phyloP scores from a whole-genome alignment of 2,797 vertebrate genomes.

The Erithacus rubecula region DNA sequence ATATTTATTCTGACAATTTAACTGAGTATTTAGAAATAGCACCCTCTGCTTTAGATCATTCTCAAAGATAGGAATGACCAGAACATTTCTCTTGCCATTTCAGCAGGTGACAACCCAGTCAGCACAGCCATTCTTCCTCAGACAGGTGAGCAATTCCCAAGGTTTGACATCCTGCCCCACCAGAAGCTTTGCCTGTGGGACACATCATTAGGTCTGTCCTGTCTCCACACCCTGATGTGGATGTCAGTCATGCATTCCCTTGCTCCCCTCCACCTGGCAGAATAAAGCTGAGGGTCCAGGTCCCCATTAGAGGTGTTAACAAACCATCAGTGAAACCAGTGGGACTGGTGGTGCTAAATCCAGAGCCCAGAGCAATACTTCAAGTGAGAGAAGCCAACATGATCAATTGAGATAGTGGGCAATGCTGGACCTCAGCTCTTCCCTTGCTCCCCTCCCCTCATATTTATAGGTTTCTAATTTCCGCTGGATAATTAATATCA shows the following conservation, averaged over 20 bases:
- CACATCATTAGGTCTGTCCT: neutral
- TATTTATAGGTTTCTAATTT: constrained; percentile 69
- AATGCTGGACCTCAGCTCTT: constrained; percentile 29
- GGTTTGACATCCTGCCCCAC: neutral
- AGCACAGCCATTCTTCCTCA: neutral
- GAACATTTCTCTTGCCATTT: neutral
- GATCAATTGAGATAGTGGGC: constrained; percentile 28
- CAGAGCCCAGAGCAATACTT: neutral
- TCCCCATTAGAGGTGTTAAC: neutral
- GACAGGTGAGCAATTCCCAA: neutral
- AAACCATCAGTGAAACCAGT: neutral
- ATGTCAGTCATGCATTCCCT: neutral
- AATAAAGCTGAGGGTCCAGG: neutral
- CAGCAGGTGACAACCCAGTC: neutral
- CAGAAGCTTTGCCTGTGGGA: neutral
- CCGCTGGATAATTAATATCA: constrained; percentile 63
- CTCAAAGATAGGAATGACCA: neutral
- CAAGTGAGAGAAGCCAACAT: neutral
- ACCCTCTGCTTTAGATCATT: neutral
- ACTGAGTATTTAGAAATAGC: neutral
- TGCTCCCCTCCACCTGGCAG: neutral
- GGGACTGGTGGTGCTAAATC: neutral
- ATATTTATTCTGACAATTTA: neutral
- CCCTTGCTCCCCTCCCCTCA: constrained; percentile 5
- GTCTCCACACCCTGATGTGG: neutral